Base-by-base conservation (phyloP, 1,140 invertebrate species). In the Dendroctonus valens region DNA sequence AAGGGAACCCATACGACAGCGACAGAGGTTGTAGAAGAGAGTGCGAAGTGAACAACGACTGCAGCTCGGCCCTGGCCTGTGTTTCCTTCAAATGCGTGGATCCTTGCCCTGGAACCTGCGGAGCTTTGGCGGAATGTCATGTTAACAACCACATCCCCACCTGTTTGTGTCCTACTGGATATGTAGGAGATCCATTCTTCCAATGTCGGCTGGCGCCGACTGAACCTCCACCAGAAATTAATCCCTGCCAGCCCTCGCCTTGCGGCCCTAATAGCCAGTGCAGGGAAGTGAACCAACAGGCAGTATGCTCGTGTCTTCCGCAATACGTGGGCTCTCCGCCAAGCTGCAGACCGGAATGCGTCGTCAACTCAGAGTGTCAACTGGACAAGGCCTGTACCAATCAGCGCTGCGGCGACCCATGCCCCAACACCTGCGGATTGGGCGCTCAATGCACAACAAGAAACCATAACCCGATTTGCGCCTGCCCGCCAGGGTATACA, bases 181-280 rank as follows among this genome's bases (percentile, higher is more conserved):
- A 85, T 69, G 87, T 86, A 8, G 91, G 91, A 52, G 89, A 92
- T 84, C 89, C 91, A 46, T 91, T 91, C 79, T 89, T 87, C 75
- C 86, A 87, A 74, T 93, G 91, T 74, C 85, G 83, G 72, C 80
- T 86, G 44, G 75, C 69, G 65, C 74, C 46, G 61, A 78, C 79
- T 74, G 78, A 64, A 59, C 65, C 72, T 37, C 68, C 50, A 46
- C 41, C 39, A 50, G 71, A 74, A 61, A 75, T 80, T 61, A 82
- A 87, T 74, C 83, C 84, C 7, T 90, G 88, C 71, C 79, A 81
- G 70, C 85, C 83, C 69, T 83, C 83, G 62, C 83, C 86, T 0
- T 90, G 88, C 73, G 88, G 88, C 37, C 84, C 85, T 15, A 87
- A 86, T 72, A 86, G 86, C 65, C 82, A 85, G 74, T 89, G 87